A percentile compares a stretch with the other conserved stretches of the same genome.
Conservation (phyloP, 2,888 invertebrate genomes). For the Rhorus exstirpatorius region DNA sequence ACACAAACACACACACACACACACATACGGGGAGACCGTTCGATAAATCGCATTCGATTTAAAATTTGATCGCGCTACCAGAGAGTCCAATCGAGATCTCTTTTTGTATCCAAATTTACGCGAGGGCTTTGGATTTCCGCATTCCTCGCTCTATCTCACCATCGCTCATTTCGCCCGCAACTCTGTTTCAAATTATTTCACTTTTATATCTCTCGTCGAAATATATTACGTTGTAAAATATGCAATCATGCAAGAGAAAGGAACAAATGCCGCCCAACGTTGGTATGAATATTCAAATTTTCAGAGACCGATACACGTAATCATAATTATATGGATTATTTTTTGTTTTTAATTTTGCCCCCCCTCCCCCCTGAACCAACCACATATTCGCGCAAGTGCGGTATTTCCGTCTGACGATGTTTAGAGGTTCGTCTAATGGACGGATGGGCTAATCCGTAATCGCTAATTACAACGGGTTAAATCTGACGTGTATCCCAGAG, state of each 20-base stretch:
- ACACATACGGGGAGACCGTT: slow-evolving; percentile 43
- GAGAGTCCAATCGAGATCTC: slow-evolving; percentile 68
- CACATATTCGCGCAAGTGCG: slow-evolving; percentile 15
- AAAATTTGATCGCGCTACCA: slow-evolving; percentile 68
- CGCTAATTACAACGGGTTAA: slow-evolving; percentile 81
- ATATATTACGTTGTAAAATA: slow-evolving; percentile 5
- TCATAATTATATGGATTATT: too few species aligned
- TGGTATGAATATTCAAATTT: too few species aligned
- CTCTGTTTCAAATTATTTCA: slow-evolving; percentile 31
- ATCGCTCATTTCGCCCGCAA: slow-evolving; percentile 33
- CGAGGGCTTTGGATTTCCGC: slow-evolving; percentile 41
- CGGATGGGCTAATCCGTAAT: slow-evolving; percentile 81
- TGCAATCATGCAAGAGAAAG: not conserved
- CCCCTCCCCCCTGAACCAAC: too few species aligned
- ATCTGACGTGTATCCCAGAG: slow-evolving; percentile 76
- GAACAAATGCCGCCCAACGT: not conserved
- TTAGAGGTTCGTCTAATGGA: slow-evolving; percentile 76
- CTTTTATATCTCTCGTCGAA: slow-evolving; percentile 39
- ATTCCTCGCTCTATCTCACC: not conserved
- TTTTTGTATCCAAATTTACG: slow-evolving; percentile 38
- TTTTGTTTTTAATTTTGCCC: too few species aligned
- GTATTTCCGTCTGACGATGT: slow-evolving; percentile 31
- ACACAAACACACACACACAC: too few species aligned
- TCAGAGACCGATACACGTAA: too few species aligned
- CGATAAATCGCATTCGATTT: slow-evolving; percentile 73